Conservation (phyloP, 2,888 invertebrate species). For the Dynastes grantii region DNA sequence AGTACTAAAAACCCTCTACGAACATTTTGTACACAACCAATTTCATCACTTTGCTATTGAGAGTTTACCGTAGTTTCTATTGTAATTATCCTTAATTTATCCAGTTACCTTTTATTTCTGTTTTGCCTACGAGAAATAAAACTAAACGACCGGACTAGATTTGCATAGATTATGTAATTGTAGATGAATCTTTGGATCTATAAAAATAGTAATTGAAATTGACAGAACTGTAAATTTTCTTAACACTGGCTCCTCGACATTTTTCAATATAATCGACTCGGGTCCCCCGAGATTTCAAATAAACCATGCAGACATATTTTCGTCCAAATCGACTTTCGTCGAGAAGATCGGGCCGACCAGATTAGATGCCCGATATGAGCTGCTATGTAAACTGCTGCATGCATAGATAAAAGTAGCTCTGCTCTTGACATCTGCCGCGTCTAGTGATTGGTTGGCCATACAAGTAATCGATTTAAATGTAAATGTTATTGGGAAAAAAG, state of each 20-base stretch:
- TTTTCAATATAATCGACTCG: constrained; percentile 20
- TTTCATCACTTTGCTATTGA: no score
- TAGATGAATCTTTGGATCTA: background rate
- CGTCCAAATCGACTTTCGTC: constrained; percentile 26
- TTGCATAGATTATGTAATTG: background rate
- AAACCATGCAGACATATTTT: constrained; percentile 12
- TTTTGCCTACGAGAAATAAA: background rate
- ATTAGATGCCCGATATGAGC: constrained; percentile 23
- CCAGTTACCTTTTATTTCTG: no score
- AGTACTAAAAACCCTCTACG: no score
- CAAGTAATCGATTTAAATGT: constrained; percentile 32
- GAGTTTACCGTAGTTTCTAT: no score
- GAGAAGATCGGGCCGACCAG: constrained; percentile 15
- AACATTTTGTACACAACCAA: no score
- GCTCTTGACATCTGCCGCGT: background rate
- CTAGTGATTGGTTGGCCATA: constrained; percentile 4
- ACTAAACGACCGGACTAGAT: background rate
- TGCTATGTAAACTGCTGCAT: constrained; percentile 19
- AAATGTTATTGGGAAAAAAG: constrained; percentile 24
- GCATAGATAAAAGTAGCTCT: background rate
- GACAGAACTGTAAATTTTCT: constrained; percentile 30
- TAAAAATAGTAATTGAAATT: constrained; percentile 23
- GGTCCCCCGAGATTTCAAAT: constrained; percentile 20
- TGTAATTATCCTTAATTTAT: no score
- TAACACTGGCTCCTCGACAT: constrained; percentile 23